Conservation (phyloP, 2,113 vertebrate species). For the Onychostoma macrolepis region DNA sequence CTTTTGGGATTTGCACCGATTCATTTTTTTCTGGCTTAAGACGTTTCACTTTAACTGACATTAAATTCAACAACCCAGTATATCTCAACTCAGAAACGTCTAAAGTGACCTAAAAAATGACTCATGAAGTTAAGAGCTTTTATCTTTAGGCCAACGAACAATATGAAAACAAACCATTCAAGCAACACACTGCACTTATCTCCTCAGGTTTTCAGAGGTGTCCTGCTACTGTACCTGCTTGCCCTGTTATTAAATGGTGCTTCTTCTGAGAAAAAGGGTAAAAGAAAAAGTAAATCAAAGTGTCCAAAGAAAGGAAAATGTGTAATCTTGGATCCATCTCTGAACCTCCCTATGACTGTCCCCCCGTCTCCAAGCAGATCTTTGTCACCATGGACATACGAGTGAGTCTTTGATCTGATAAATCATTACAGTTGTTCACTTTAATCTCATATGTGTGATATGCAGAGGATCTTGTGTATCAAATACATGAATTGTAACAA, state of each 20-base stretch:
- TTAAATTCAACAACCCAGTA: background rate
- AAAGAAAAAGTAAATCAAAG: background rate
- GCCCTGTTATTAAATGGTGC: slow-evolving; percentile 21
- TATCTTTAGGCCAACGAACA: background rate
- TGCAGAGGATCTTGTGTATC: background rate
- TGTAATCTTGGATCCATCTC: background rate
- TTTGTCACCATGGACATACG: slow-evolving; percentile 74
- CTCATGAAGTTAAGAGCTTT: too few species aligned
- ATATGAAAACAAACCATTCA: background rate
- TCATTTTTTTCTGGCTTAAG: background rate
- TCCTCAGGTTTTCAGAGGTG: slow-evolving; percentile 54
- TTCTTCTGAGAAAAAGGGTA: background rate
- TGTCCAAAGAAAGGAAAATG: background rate
- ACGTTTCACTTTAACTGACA: background rate
- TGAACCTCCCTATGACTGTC: too few species aligned
- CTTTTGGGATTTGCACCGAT: background rate
- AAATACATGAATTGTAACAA: background rate
- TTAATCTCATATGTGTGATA: background rate
- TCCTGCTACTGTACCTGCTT: slow-evolving; percentile 58
- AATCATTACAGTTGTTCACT: background rate
- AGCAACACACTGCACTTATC: background rate
- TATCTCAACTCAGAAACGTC: background rate
- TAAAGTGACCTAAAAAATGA: too few species aligned
- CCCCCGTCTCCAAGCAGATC: slow-evolving; percentile 60
- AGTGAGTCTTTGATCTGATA: slow-evolving; percentile 57